Evolutionary conservation across 2,113 vertebrate genomes (phyloP), one percentile per base, ranked within the genome.

Genomic region (Serinus canaria): DNA sequence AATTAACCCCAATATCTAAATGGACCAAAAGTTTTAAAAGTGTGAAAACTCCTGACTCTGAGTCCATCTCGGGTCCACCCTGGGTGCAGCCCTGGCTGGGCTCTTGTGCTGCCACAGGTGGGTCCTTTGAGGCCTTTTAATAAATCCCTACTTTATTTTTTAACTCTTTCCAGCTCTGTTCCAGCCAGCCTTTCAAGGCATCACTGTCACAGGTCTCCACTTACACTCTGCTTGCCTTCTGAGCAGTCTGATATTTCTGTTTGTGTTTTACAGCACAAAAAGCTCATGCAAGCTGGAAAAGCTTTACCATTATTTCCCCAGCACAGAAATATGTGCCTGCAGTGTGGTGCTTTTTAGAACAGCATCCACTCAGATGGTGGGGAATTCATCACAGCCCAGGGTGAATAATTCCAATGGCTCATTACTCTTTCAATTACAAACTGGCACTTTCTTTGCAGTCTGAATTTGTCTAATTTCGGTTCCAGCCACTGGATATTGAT

Each of bases 371-470:
- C 85, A 90, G 75, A 90, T 88, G 87, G 88, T 75, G 64, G 88
- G 85, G 90, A 64, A 96, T 88, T 87, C 88, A 93, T 94, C 79
- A 72, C 75, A 78, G 90, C 90, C 90, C 1, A 2, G 64, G 56
- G 75, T 94, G 91, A 88, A 76, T 94, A 94, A 94, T 95, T 96
- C 95, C 85, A 93, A 80, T 74, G 94, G 91, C 79, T 97, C 93
- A 94, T 96, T 96, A 90, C 82, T 95, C 94, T 94, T 95, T 86
- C 94, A 89, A 77, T 96, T 93, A 90, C 90, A 95, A 87, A 93
- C 75, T 93, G 94, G 90, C 87, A 86, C 64, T 78, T 73, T 95
- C 72, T 55, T 77, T 88, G 79, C 75, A 78, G 79, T 74, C 91
- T 74, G 79, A 88, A 95, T 94, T 88, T 90, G 87, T 94, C 82